Percentiles rank a stretch among this genome's conserved stretches.
Evolutionary conservation across 2,888 invertebrate species (phyloP).

Genomic region (Agapetus fuscipes): DNA sequence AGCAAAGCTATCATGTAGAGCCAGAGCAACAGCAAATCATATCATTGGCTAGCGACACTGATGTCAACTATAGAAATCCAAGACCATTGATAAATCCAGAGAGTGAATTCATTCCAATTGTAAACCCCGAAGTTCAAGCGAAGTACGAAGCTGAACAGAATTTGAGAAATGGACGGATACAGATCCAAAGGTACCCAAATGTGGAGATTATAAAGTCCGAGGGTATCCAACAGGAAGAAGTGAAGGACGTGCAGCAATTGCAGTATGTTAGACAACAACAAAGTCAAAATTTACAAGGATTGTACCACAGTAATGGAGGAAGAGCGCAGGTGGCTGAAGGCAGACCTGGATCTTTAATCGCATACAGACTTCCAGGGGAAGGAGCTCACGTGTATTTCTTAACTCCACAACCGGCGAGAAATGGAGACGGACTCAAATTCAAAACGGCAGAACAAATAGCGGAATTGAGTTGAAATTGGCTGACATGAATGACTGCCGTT

Average conservation of each 20-base stretch:
- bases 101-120: slow-evolving; percentile 49
- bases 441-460: slow-evolving; percentile 17
- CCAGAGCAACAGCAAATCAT: slow-evolving; percentile 32
- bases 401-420: slow-evolving; percentile 53
- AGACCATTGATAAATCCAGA: slow-evolving; percentile 59
- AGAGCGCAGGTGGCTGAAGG: slow-evolving; percentile 32
- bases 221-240: slow-evolving; percentile 31
- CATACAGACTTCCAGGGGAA: slow-evolving; percentile 64
- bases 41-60: slow-evolving; percentile 55
- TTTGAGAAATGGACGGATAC: slow-evolving; percentile 25
- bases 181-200: slow-evolving; percentile 33
- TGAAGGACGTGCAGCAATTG: slow-evolving; percentile 30
- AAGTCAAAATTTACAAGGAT: slow-evolving; percentile 46
- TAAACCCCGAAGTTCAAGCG: slow-evolving; percentile 26
- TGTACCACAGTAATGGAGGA: slow-evolving; percentile 22
- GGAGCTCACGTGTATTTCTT: slow-evolving; percentile 72
- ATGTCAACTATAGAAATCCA: slow-evolving; percentile 61
- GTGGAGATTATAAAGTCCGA: slow-evolving; percentile 35
- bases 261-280: slow-evolving; percentile 52
- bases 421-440: slow-evolving; percentile 24
- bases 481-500: background rate
- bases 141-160: slow-evolving; percentile 27
- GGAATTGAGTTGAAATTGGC: slow-evolving; percentile 15
- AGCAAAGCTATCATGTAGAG: too few species aligned
- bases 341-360: slow-evolving; percentile 54